Evolutionary conservation across 2,797 vertebrate genomes (phyloP), one percentile per base, ranked within the genome.

Genomic region (Coluber constrictor): DNA sequence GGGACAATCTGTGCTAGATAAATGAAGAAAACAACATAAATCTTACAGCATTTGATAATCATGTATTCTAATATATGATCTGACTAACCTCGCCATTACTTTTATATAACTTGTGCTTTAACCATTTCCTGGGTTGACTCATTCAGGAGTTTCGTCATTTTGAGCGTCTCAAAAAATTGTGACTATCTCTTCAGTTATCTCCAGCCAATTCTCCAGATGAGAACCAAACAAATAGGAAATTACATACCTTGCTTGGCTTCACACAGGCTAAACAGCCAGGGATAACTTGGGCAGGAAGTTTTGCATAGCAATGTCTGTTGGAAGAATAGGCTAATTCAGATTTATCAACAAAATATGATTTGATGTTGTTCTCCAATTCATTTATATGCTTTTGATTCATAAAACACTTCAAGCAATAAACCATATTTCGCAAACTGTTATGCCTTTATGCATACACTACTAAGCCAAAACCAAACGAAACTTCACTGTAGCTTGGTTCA

Each of bases 211-310:
- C 32, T n/a, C 87, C 56, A 56, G 43, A 57, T 37, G 10, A 57
- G 55, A 56, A 70, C 13, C 32, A 56, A 47, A 56, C 18, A 20
- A 11, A 61, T 23, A 18, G 70, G 32, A 86, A 47, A 51, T 55
- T 88, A 96, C 88, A 1, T 95, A 98, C 98, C 98, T 97, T 83
- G 61, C 95, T 23, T 0, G 99, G 98, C 97, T 98, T 98, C 90
- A 99, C 97, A 97, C 98, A 98, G 7, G 98, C 96, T 83, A 99
- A 98, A 60, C 98, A 98, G 92, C 98, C 98, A 0, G 98, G 99
- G 56, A 99, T 98, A 37, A 98, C 99, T 97, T 99, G 99, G 92
- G 98, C 99, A 9, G 99, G 98, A 86, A 99, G 98, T 93, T 97
- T 97, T 54, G 98, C 97, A 94, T 99, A 99, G 96, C 97, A 98